Evolutionary conservation across 2,888 invertebrate genomes (phyloP).

Genomic region (Pogonocherus hispidulus): DNA sequence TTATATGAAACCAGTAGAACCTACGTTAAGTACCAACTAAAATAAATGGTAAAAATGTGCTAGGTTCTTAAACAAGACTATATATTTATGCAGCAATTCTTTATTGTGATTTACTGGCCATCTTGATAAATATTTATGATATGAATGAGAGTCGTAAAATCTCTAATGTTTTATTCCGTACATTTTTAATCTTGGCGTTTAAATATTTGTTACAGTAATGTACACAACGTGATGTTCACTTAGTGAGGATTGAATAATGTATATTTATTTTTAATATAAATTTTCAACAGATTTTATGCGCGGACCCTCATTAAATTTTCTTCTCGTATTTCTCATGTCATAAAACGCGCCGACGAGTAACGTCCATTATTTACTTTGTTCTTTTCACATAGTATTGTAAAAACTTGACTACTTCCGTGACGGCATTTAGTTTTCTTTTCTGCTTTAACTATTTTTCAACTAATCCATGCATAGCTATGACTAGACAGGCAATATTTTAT

Average conservation of each 20-base stretch:
- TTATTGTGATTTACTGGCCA: constrained; percentile 39
- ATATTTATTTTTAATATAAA: constrained; percentile 47
- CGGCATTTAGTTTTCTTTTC: not conserved
- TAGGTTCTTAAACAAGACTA: constrained; percentile 22
- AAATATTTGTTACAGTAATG: constrained; percentile 21
- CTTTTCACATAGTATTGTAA: not conserved
- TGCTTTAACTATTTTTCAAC: too few relatives aligned
- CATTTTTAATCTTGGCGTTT: constrained; percentile 26
- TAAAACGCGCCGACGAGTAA: not conserved
- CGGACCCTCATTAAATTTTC: constrained; percentile 49
- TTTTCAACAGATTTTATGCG: constrained; percentile 48
- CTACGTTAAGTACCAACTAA: constrained; percentile 22
- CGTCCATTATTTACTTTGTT: not conserved
- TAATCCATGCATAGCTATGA: too few relatives aligned
- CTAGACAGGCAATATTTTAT: too few relatives aligned
- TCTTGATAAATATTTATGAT: constrained; percentile 39
- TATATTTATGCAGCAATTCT: constrained; percentile 41
- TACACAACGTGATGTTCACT: constrained; percentile 20
- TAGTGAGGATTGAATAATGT: constrained; percentile 13
- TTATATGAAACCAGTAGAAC: not conserved
- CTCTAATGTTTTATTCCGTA: constrained; percentile 25
- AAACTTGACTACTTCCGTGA: not conserved
- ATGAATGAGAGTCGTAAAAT: constrained; percentile 37
- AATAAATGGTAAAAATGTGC: constrained; percentile 24
- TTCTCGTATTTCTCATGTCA: not conserved